Percentiles rank a stretch among this genome's conserved stretches.
Conservation (phyloP, 2,888 invertebrate species). For the Orthosia incerta region DNA sequence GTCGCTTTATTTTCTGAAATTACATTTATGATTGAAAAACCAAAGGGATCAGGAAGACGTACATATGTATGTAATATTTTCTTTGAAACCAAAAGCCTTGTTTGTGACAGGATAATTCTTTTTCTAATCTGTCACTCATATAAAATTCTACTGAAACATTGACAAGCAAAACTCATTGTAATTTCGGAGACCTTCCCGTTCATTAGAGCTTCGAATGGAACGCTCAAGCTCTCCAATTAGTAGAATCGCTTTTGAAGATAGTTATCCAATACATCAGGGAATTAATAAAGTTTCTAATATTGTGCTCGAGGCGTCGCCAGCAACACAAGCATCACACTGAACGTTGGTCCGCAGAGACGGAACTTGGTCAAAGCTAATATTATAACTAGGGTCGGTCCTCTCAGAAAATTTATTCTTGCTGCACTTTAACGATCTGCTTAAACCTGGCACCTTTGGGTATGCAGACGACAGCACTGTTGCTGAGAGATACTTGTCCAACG, state of each 20-base stretch:
- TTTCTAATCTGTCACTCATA: constrained; percentile 12
- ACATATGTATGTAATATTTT: background rate
- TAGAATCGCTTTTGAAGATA: constrained; percentile 38
- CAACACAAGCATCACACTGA: constrained; percentile 59
- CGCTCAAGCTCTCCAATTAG: constrained; percentile 44
- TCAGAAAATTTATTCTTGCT: too few species aligned
- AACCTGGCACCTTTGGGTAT: too few species aligned
- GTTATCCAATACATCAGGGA: constrained; percentile 56
- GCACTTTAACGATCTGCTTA: too few species aligned
- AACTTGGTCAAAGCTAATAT: constrained; percentile 64
- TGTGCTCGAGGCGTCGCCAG: constrained; percentile 53
- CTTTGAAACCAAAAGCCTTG: background rate
- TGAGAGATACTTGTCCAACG: too few species aligned
- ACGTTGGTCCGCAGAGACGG: constrained; percentile 64
- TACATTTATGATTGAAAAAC: background rate
- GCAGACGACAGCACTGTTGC: too few species aligned
- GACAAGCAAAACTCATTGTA: constrained; percentile 9
- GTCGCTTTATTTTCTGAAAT: background rate
- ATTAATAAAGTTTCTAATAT: constrained; percentile 63
- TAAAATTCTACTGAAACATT: background rate
- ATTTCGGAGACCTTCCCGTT: background rate
- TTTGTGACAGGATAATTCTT: background rate
- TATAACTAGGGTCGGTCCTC: too few species aligned
- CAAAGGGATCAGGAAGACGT: background rate
- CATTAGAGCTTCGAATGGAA: constrained; percentile 29